Evolutionary conservation across 2,113 vertebrate genomes (phyloP).

Genomic region (Polyodon spathula): DNA sequence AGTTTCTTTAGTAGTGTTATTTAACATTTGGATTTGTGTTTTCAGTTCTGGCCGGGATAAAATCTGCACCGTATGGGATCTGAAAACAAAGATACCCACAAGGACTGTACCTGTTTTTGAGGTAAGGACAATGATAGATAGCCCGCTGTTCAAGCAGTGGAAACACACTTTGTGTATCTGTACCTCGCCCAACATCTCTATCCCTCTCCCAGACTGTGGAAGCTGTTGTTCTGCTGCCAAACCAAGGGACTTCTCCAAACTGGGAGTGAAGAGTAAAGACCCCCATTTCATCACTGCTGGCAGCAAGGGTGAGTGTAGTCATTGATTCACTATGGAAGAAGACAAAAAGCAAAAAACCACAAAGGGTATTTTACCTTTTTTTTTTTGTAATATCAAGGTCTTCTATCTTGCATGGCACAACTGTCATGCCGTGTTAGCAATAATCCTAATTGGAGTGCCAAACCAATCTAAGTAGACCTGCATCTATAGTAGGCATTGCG

Average conservation of each 20-base stretch:
- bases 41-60: constrained; percentile 86
- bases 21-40: constrained; percentile 1
- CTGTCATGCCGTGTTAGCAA: too few relatives aligned
- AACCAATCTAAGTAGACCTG: too few relatives aligned
- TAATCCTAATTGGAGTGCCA: too few relatives aligned
- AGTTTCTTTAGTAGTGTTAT: too few relatives aligned
- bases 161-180: not conserved
- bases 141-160: too few relatives aligned
- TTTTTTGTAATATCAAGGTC: too few relatives aligned
- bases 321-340: not conserved
- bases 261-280: constrained; percentile 64
- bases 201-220: constrained; percentile 57
- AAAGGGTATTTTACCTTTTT: too few relatives aligned
- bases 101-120: constrained; percentile 80
- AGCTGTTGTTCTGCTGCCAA: constrained; percentile 63
- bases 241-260: constrained; percentile 52
- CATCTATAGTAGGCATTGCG: too few relatives aligned
- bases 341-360: too few relatives aligned
- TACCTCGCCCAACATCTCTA: too few relatives aligned
- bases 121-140: constrained; percentile 44
- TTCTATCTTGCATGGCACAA: too few relatives aligned
- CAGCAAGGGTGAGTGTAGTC: constrained; percentile 66
- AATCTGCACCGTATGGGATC: constrained; percentile 86
- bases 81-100: constrained; percentile 52
- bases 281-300: constrained; percentile 87